Base-by-base conservation (phyloP, 1,140 invertebrate genomes). In the Melipona quadrifasciata region DNA sequence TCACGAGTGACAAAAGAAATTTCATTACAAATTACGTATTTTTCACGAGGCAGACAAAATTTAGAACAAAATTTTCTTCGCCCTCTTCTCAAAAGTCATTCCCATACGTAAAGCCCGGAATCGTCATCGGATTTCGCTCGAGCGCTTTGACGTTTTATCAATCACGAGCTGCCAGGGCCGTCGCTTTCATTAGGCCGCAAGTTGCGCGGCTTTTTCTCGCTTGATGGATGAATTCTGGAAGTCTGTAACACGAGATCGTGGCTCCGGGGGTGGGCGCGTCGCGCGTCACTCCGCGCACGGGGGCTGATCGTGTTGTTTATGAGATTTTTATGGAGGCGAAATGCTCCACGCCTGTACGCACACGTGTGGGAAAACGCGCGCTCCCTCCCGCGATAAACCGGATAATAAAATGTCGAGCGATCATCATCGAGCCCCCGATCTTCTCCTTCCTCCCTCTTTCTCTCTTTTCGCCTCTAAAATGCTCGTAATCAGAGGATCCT, bases 121-220 rank as follows among this genome's bases (percentile, higher is more conserved):
- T 84, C 75, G 34, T 67, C 77, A 76, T 78, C 64, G 81, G 76
- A 84, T 83, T 84, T 86, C 34, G 71, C 80, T 81, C 78, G 79
- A 89, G 87, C 88, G 89, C 91, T 92, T 91, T 93, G 91, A 93
- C 87, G 82, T 93, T 93, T 93, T 93, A 93, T 93, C 92, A 92
- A 93, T 93, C 92, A 92, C 91, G 82, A 87, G 80, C 86, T 87
- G 89, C 86, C 85, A 89, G 53, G 55, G 84, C 72, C 76, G 88
- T 82, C 83, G 81, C 76, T 90, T 90, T 85, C 87, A 90, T 89
- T 81, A 86, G 79, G 85, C 84, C 58, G 65, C 86, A 72, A 70
- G 80, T 58, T 65, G 61, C 34, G 65, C 76, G 79, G 86, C 75
- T 90, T 90, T 88, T 89, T 90, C 86, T 47, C 72, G 86, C 76